Evolutionary conservation across 2,113 vertebrate species (phyloP), one percentile per base, ranked within the genome.

Genomic region (Oncorhynchus kisutch): DNA sequence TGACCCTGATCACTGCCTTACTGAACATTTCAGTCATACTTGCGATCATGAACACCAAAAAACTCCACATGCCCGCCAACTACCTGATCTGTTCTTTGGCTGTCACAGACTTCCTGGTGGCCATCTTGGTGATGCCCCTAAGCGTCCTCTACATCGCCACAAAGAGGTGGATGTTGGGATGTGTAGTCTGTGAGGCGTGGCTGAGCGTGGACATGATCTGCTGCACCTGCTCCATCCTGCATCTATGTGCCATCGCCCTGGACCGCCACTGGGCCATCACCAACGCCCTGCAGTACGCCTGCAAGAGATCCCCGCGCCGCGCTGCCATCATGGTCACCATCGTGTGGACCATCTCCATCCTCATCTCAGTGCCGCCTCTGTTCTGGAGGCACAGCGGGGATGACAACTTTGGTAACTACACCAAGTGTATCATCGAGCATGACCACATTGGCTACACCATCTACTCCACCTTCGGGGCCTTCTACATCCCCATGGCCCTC

Each of bases 381-480:
- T 94, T 95, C 22, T 95, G 94, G 94, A 92, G 94, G 18, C 91
- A 88, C 11, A 57, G 66, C 51, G 87, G 85, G 66, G 88, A 77
- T 62, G 86, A 73, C 0, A 1, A 24, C 45, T 12, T 84, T 80
- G 92, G 4, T 70, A 91, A 88, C 16, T 86, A 88, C 27, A 91
- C 85, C 0, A 87, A 91, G 64, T 95, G 95, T 39, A 87, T 95
- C 92, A 99, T 99, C 88, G 95, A 95, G 79, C 97, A 99, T 0
- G 94, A 98, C 67, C 96, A 97, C 88, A 96, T 99, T 13, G 91
- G 94, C 73, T 99, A 86, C 80, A 97, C 96, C 22, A 92, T 99
- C 88, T 99, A 99, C 82, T 95, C 96, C 45, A 99, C 98, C 0
- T 95, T 99, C 34, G 98, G 98, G 49, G 98, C 97, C 3, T 99